Evolutionary conservation across 2,888 invertebrate genomes (phyloP), one percentile per base, ranked within the genome.

Genomic region (Drosophila antonietae): DNA sequence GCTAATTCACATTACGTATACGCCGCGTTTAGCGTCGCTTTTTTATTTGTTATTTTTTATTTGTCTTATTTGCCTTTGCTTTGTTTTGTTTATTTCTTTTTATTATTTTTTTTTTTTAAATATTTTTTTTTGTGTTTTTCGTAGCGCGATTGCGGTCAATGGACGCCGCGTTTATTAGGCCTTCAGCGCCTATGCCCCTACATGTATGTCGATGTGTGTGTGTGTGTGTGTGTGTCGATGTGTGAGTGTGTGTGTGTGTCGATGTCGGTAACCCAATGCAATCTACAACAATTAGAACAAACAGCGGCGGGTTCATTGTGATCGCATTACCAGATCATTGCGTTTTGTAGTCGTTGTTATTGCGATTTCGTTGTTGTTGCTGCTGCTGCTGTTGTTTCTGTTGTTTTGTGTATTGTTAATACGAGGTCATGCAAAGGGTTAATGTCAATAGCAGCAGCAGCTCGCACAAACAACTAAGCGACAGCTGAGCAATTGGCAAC

Each of bases 261-360:
- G 49, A 47, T 72, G 80, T 78, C 77, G 67, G 53, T 69, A 76
- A 75, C 76, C 73, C 64, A 68, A 63, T 88, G 82, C 85, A 83
- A 77, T 76, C 74, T 79, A 78, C 77, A 78, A 75, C 88, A 88
- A 85, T 88, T 88, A 83, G 83, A 83, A 83, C 75, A 78, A 87
- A 83, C 77, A 80, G 59, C 69, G 63, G 64, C 70, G 47, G 60
- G 88, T 84, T 83, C 88, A 83, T 70, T 83, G 88, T 70, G 84
- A 87, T 83, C 78, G 60, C 51, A 46, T 53, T 56, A 61, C 39
- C 37, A 65, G 75, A 67, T 77, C 78, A 67, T 63, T 63, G 63
- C 52, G 57, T 59, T 68, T 51, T 59, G 60, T 55, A 59, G 57
- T 65, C 31, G 43, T 52, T 68, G 35, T 68, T 62, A 18, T 52